These are phyloP conservation scores for Aplidium turbinatum DNA, from an alignment of 23 tunicate genomes.

Conservation along the genomic window DNA sequence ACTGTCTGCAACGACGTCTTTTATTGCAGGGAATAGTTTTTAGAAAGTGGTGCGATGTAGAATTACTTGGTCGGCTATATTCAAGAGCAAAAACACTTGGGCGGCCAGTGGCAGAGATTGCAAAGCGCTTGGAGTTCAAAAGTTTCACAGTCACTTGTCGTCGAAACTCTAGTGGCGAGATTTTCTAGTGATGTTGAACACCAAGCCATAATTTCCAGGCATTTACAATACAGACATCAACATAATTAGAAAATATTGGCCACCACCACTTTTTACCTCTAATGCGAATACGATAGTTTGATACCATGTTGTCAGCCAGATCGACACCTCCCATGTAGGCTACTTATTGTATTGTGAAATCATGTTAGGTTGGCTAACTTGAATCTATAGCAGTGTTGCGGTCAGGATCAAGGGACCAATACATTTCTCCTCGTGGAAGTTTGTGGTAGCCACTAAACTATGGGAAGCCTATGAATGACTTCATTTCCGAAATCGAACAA, in stretches of 20 bases:
- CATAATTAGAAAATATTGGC: constrained; percentile 10
- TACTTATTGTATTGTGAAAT: constrained; percentile 16
- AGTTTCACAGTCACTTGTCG: constrained; percentile 16
- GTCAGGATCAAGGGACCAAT: constrained; percentile 20
- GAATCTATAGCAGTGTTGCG: constrained; percentile 6
- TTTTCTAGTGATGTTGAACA: constrained; percentile 4
- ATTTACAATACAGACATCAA: constrained; percentile 3
- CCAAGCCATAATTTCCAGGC: constrained; percentile 15
- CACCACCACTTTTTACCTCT: constrained; percentile 25
- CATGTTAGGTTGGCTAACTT: constrained; percentile 16
- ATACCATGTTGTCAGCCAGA: constrained; percentile 17
- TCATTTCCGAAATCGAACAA: constrained; percentile 21
- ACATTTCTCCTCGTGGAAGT: constrained; percentile 16
- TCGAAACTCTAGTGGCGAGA: constrained; percentile 16
- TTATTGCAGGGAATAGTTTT: constrained; percentile 6
- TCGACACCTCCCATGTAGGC: constrained; percentile 10
- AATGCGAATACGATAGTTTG: constrained; percentile 13
- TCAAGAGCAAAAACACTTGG: constrained; percentile 25
- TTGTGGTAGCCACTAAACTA: constrained; percentile 16
- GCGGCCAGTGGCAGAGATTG: constrained; percentile 23
- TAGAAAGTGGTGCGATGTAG: constrained; percentile 16
- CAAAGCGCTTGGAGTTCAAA: not conserved
- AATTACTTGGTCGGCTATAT: constrained; percentile 10
- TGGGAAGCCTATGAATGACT: constrained; percentile 20
- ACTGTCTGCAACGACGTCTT: constrained; percentile 12